Evolutionary conservation across 1,140 invertebrate genomes (phyloP).

Genomic region (Macrosteles quadrilineatus): DNA sequence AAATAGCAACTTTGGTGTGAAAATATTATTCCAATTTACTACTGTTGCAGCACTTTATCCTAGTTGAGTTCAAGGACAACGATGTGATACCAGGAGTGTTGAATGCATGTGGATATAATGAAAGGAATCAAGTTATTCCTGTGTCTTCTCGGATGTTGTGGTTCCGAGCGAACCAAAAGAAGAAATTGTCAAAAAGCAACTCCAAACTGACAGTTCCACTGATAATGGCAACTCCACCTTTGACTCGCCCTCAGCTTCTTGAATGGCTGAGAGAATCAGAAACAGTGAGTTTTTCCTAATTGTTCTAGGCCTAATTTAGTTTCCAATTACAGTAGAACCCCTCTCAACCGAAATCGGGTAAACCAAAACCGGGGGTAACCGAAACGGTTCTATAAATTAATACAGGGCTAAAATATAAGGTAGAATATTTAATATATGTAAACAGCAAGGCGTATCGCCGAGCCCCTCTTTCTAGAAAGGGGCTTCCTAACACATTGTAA

Average conservation of each 20-base stretch:
- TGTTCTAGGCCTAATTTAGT: too few relatives aligned
- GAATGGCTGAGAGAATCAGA: background rate
- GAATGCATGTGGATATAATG: conserved; percentile 38
- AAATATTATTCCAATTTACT: too few relatives aligned
- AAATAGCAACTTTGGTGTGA: background rate
- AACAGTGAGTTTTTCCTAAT: background rate
- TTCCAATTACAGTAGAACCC: too few relatives aligned
- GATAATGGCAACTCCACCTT: background rate
- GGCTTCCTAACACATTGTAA: too few relatives aligned
- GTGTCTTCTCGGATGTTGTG: conserved; percentile 42
- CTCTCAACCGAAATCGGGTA: background rate
- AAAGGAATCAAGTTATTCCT: conserved; percentile 40
- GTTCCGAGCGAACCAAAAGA: conserved; percentile 39
- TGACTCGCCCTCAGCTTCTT: background rate
- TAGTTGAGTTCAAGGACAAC: conserved; percentile 47
- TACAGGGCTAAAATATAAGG: background rate
- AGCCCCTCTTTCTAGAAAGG: too few relatives aligned
- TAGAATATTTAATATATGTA: background rate
- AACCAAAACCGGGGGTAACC: background rate
- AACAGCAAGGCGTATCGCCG: background rate
- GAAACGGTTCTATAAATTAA: too few relatives aligned
- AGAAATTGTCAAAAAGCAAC: conserved; percentile 22
- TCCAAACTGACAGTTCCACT: background rate
- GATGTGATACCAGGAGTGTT: conserved; percentile 37
- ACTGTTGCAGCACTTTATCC: conserved; percentile 47